A percentile compares a stretch with the other conserved stretches of the same genome.
Conservation (phyloP, 2,113 vertebrate genomes). For the Ceuthmochares aereus region DNA sequence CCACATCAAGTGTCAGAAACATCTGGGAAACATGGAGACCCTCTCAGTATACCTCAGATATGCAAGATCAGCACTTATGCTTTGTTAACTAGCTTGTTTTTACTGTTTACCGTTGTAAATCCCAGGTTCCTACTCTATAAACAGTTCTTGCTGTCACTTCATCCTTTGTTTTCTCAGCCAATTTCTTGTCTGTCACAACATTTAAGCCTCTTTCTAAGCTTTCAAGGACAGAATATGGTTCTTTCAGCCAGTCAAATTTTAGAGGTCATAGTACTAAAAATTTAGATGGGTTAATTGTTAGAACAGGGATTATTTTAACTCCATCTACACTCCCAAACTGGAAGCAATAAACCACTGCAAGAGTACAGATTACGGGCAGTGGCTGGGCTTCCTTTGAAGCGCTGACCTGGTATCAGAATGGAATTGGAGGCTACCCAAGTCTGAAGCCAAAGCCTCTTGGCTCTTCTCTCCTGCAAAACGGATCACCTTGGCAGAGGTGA, state of each 20-base stretch:
- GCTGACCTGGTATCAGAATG: background rate
- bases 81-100: background rate
- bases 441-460: background rate
- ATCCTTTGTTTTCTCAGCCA: background rate
- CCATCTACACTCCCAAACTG: background rate
- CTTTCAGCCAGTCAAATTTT: background rate
- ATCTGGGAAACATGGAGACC: background rate
- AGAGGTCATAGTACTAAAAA: background rate
- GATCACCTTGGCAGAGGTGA: background rate
- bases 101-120: background rate
- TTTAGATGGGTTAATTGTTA: background rate
- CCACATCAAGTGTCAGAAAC: background rate
- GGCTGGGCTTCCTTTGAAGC: background rate
- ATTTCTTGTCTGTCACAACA: slow-evolving; percentile 1
- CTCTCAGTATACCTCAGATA: background rate
- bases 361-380: background rate
- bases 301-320: background rate
- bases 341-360: background rate
- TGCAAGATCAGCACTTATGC: background rate
- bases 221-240: background rate
- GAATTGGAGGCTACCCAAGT: background rate
- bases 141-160: background rate
- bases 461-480: background rate
- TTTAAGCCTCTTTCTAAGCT: background rate
- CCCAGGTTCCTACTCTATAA: background rate